Conservation (phyloP, 2,888 invertebrate genomes). For the Harmothoe impar region DNA sequence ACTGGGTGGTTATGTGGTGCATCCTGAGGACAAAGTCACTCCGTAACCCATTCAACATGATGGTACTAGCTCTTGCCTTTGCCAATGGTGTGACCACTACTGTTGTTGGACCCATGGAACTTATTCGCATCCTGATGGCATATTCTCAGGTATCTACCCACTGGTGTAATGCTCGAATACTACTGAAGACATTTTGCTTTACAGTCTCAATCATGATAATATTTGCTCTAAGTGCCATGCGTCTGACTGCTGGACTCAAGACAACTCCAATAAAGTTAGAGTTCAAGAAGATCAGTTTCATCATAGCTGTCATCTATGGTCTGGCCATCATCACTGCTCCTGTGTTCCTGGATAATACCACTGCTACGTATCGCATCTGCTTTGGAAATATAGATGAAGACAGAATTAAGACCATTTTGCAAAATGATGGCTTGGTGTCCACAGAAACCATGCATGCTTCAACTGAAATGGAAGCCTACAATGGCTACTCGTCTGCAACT, state of each 20-base stretch:
- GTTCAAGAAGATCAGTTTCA: background rate
- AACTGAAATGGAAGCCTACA: background rate
- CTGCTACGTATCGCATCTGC: background rate
- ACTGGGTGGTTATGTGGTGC: slow-evolving; percentile 2
- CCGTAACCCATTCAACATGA: background rate
- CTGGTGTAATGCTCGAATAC: background rate
- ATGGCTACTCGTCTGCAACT: background rate
- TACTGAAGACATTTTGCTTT: background rate
- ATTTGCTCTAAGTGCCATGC: background rate
- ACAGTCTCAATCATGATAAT: background rate
- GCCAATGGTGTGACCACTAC: background rate
- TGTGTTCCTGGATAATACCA: background rate
- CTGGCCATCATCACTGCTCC: background rate
- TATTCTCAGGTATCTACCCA: background rate
- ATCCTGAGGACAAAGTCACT: background rate
- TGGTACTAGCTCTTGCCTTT: background rate
- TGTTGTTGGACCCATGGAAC: background rate
- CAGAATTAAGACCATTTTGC: background rate
- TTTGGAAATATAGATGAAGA: background rate
- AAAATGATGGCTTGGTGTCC: no score
- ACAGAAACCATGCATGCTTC: background rate
- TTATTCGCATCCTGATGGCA: background rate
- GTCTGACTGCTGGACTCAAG: background rate
- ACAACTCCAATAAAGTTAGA: background rate
- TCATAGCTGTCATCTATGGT: background rate